Conservation (phyloP, 2,888 invertebrate genomes). For the Thecophora atra region DNA sequence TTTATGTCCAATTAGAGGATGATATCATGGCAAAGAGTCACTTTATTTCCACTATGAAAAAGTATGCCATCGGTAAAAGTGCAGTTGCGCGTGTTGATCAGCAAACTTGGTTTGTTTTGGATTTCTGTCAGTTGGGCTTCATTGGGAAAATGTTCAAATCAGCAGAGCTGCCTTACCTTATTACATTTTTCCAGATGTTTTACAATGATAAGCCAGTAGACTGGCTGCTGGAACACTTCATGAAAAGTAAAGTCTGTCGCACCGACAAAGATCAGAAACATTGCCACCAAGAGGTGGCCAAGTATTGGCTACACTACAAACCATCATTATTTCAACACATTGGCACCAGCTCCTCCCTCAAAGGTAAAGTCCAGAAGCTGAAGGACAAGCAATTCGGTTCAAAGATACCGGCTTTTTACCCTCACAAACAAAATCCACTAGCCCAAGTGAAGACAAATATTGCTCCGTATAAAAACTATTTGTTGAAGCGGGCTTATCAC, state of each 20-base stretch:
- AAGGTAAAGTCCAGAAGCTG: conserved; percentile 94
- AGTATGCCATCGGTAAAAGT: conserved; percentile 81
- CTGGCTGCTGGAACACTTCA: conserved; percentile 91
- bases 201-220: conserved; percentile 96
- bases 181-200: conserved; percentile 94
- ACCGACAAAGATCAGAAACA: conserved; percentile 84
- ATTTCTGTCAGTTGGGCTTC: conserved; percentile 93
- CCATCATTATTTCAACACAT: conserved; percentile 95
- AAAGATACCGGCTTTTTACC: conserved; percentile 79
- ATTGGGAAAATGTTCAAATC: conserved; percentile 93
- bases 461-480: conserved; percentile 81
- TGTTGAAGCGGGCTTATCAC: conserved; percentile 81
- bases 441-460: conserved; percentile 77
- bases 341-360: conserved; percentile 92
- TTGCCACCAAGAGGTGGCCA: conserved; percentile 80
- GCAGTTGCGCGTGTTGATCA: conserved; percentile 68
- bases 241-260: conserved; percentile 89
- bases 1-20: conserved; percentile 93
- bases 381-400: conserved; percentile 90
- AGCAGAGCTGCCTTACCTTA: conserved; percentile 83
- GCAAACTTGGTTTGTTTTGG: conserved; percentile 86
- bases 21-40: conserved; percentile 89
- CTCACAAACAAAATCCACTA: conserved; percentile 78
- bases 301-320: conserved; percentile 85
- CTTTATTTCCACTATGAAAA: conserved; percentile 86